Conservation (phyloP, 2,113 vertebrate species). For the Podocnemis expansa region DNA sequence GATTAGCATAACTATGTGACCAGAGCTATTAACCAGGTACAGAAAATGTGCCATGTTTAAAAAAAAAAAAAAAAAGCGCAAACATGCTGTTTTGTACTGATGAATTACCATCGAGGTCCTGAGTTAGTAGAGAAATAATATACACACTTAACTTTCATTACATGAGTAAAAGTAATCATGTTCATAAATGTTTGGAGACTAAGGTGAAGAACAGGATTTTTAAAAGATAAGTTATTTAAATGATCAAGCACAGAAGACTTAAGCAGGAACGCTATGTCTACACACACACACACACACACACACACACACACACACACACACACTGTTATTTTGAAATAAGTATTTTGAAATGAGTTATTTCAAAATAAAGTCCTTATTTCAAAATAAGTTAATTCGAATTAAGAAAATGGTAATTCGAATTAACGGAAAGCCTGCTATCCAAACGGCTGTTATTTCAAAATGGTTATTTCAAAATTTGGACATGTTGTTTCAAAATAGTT, state of each 20-base stretch:
- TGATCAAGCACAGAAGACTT: rapidly evolving
- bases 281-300: too few species aligned
- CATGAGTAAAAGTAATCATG: neutral
- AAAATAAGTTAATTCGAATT: too few species aligned
- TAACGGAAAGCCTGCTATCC: too few species aligned
- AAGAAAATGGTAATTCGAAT: too few species aligned
- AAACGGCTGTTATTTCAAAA: too few species aligned
- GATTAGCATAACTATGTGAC: neutral
- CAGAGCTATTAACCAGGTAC: neutral
- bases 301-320: too few species aligned
- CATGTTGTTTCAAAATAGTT: too few species aligned
- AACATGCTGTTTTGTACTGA: neutral
- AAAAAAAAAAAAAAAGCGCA: neutral
- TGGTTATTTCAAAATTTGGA: too few species aligned
- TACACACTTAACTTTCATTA: neutral
- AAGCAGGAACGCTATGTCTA: too few species aligned
- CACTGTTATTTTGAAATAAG: too few species aligned
- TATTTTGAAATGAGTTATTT: too few species aligned
- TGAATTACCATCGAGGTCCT: neutral
- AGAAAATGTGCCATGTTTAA: rapidly evolving
- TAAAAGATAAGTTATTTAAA: neutral
- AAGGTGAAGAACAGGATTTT: neutral
- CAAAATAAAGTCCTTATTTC: too few species aligned
- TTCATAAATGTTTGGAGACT: rapidly evolving
- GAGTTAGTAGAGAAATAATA: neutral